Conservation (phyloP, 2,797 vertebrate species). For the Vireo griseus region DNA sequence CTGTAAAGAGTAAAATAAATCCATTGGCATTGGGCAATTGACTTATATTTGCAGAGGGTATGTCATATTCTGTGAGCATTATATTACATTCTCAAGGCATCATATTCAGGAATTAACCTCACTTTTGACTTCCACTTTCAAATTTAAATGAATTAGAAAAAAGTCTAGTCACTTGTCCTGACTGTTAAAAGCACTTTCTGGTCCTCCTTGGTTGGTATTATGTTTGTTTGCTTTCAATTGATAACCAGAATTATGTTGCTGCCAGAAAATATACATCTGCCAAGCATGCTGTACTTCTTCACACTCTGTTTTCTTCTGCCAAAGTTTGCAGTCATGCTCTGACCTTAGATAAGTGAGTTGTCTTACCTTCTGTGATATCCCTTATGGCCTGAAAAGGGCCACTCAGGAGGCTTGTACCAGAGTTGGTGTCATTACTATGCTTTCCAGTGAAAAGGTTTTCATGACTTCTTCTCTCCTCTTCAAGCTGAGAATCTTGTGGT, state of each 20-base stretch:
- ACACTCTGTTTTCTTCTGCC: background rate
- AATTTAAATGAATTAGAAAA: background rate
- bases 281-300: background rate
- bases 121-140: background rate
- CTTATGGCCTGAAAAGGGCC: background rate
- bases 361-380: background rate
- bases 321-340: background rate
- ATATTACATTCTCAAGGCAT: background rate
- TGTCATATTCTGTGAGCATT: background rate
- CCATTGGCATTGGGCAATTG: background rate
- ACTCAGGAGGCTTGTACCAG: background rate
- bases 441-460: background rate
- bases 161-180: background rate
- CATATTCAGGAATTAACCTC: background rate
- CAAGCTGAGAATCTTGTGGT: background rate
- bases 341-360: background rate
- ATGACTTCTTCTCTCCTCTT: background rate
- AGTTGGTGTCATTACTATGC: background rate
- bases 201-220: background rate
- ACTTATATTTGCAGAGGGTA: rapidly evolving
- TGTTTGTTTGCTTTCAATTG: background rate
- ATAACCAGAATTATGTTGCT: background rate
- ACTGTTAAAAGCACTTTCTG: background rate
- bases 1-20: background rate
- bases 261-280: background rate